Base-by-base conservation (phyloP, 2,888 invertebrate genomes). In the Drosophila limbata region DNA sequence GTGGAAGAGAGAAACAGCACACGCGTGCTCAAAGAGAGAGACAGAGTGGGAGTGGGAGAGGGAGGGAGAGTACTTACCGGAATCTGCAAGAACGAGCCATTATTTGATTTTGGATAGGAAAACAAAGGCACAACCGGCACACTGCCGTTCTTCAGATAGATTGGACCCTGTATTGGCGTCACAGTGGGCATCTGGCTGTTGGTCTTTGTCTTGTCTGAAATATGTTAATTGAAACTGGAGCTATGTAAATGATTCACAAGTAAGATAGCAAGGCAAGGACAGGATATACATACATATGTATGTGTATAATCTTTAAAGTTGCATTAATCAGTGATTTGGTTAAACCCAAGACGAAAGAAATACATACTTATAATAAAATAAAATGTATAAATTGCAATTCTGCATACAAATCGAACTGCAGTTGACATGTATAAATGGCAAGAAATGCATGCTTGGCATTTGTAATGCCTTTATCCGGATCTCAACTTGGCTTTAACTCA, bases 151-250 rank as follows among this genome's bases (percentile, higher is more conserved):
- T 96, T 96, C 79, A 97, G 92, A 89, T 95, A 95, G 91, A 97
- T 97, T n/a, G 97, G 97, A 37, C 97, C 97, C 92, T 97, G 96
- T 67, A 97, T 96, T 28, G 97, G 97, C 21, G 97, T 97, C 55
- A 97, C 96, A 15, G 95, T 94, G 72, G 95, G 94, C 89, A 93
- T 92, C 57, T 64, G 80, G 35, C 69, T 74, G 21, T 66, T 71
- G 39, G 60, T 68, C 56, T 79, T 59, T 48, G 79, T 1, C 9
- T 74, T 81, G 47, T 80, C 88, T 83, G 81, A 59, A 45, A 61
- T 52, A 50, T 51, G 31, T 8, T 48, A 56, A 50, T 45, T 11
- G 39, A 25, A 57, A 64, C 11, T 48, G 63, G 15, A 51, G 40
- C 33, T 52, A n/a, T 25, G 21, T 45, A 4, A 44, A 33, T 79